Evolutionary conservation across 2,113 vertebrate species (phyloP).

Genomic region (Ameiurus melas): DNA sequence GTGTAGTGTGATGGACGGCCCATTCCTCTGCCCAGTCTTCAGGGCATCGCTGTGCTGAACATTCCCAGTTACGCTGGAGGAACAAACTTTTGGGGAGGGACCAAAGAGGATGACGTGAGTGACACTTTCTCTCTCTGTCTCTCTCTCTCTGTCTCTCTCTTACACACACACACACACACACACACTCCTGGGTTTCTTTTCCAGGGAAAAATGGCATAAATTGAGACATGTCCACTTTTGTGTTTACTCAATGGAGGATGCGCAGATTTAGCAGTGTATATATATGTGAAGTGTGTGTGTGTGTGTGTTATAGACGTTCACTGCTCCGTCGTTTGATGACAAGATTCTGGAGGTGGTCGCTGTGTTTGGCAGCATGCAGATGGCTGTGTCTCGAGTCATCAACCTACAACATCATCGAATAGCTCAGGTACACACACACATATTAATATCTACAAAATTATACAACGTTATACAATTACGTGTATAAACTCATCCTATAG

Average conservation of each 20-base stretch:
- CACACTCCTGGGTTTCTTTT: not conserved
- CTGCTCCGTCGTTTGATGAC: conserved; percentile 94
- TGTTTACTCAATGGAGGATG: not conserved
- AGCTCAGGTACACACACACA: conserved; percentile 81
- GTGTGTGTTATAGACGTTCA: conserved; percentile 80
- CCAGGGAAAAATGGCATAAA: not conserved
- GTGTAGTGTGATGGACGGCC: conserved; percentile 95
- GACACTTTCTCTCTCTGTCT: not conserved
- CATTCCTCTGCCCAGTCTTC: conserved; percentile 95
- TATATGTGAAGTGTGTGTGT: conserved; percentile 34
- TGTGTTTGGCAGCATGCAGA: conserved; percentile 98
- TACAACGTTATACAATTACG: not conserved
- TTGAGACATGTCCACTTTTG: not conserved
- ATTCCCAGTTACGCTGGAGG: conserved; percentile 97
- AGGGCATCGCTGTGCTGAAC: conserved; percentile 95
- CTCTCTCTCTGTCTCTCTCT: too few species aligned
- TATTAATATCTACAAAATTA: not conserved
- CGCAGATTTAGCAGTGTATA: not conserved
- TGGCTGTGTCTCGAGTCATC: conserved; percentile 96
- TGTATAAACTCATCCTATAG: not conserved
- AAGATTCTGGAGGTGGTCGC: conserved; percentile 98
- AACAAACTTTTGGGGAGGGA: conserved; percentile 99
- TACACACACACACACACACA: not conserved
- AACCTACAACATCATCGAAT: conserved; percentile 96
- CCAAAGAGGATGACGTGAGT: conserved; percentile 97